Conservation (phyloP, 1,140 invertebrate genomes). For the Temnothorax longispinosus region DNA sequence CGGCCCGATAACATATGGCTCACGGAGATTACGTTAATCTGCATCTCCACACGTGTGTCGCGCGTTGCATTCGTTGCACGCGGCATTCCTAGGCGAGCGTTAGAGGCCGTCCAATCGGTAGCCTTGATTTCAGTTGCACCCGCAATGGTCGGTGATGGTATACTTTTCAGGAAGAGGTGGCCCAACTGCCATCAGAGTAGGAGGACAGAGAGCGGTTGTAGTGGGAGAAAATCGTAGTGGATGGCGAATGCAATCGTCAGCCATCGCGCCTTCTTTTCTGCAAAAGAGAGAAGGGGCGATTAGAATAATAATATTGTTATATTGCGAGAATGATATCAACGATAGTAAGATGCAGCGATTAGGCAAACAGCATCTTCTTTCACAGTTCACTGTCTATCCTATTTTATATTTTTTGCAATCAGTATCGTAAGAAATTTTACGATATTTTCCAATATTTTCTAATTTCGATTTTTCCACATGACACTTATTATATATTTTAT, state of each 20-base stretch:
- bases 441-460: background rate
- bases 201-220: slow-evolving; percentile 51
- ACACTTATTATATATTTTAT: too few species aligned
- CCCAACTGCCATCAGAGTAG: slow-evolving; percentile 60
- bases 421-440: background rate
- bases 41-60: slow-evolving; percentile 57
- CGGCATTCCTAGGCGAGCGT: slow-evolving; percentile 61
- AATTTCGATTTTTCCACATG: background rate
- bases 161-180: slow-evolving; percentile 69
- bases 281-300: slow-evolving; percentile 34
- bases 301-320: slow-evolving; percentile 9
- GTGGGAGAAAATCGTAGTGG: slow-evolving; percentile 67
- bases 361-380: background rate
- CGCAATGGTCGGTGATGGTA: slow-evolving; percentile 69
- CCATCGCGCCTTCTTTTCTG: slow-evolving; percentile 67
- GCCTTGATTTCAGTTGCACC: slow-evolving; percentile 66
- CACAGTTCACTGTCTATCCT: background rate
- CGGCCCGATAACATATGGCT: slow-evolving; percentile 55
- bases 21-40: slow-evolving; percentile 55
- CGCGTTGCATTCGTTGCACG: slow-evolving; percentile 41
- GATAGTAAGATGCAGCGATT: background rate
- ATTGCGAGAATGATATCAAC: background rate
- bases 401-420: background rate
- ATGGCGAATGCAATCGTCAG: slow-evolving; percentile 70
- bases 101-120: slow-evolving; percentile 69